A percentile compares a stretch with the other conserved stretches of the same genome.
phyloP scores from a whole-genome alignment of 2,888 invertebrate genomes.

The Galerucella pusilla region DNA sequence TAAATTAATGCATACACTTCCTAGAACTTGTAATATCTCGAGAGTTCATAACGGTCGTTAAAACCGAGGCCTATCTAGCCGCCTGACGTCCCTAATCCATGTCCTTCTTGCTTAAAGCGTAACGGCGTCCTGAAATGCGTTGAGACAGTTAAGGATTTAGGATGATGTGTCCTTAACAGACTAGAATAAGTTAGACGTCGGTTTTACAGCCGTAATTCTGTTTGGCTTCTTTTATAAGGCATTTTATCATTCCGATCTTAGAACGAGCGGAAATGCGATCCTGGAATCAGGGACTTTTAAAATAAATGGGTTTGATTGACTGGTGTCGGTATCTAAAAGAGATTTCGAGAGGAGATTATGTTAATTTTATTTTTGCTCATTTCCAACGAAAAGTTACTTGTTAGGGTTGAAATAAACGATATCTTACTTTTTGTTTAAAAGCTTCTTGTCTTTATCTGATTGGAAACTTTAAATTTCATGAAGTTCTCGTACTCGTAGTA shows the following conservation, averaged over 20 bases:
- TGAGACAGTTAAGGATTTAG: constrained; percentile 61
- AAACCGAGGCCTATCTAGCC: constrained; percentile 45
- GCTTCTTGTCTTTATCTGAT: constrained; percentile 3
- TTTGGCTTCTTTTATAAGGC: constrained; percentile 19
- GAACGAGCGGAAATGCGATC: constrained; percentile 12
- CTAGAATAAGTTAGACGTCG: constrained; percentile 58
- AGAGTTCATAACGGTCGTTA: constrained; percentile 49
- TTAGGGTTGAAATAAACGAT: constrained; percentile 3
- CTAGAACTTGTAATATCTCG: constrained; percentile 47
- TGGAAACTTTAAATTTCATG: background rate
- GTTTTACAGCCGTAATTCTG: constrained; percentile 55
- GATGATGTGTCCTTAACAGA: constrained; percentile 56
- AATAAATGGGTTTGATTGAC: constrained; percentile 20
- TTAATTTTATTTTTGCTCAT: constrained; percentile 19
- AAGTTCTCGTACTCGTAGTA: background rate
- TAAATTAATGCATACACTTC: constrained; percentile 30
- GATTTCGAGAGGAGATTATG: constrained; percentile 9
- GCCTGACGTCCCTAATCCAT: constrained; percentile 53
- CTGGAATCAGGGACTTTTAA: constrained; percentile 13
- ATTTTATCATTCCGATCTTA: constrained; percentile 18
- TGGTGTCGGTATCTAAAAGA: constrained; percentile 8
- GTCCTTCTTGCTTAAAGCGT: constrained; percentile 57
- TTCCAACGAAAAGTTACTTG: constrained; percentile 10
- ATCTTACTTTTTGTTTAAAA: constrained; percentile 1
- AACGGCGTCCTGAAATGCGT: constrained; percentile 60